phyloP scores from a whole-genome alignment of 2,888 invertebrate species.

The Agonopterix subpropinquella region DNA sequence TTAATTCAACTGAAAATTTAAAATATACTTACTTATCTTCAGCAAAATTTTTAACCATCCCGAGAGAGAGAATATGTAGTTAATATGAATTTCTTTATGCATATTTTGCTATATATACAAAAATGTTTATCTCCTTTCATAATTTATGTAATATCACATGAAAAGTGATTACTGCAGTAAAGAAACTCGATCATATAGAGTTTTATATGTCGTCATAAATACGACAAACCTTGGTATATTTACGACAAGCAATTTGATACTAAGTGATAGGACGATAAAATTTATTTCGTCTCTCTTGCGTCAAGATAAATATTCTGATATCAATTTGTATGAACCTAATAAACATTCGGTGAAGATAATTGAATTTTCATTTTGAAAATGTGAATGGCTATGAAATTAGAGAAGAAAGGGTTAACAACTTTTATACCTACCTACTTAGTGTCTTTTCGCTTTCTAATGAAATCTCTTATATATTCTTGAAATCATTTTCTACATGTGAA shows the following conservation, averaged over 20 bases:
- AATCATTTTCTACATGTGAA: too few relatives aligned
- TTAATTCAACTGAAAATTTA: too few relatives aligned
- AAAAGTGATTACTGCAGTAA: slow-evolving; percentile 26
- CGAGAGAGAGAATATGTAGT: too few relatives aligned
- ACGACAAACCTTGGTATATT: slow-evolving; percentile 65
- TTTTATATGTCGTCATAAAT: slow-evolving; percentile 51
- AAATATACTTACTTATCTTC: too few relatives aligned
- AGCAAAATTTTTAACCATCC: too few relatives aligned
- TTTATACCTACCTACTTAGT: not conserved
- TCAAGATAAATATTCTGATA: slow-evolving; percentile 25
- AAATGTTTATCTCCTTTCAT: too few relatives aligned
- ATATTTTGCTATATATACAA: too few relatives aligned
- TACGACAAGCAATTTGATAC: slow-evolving; percentile 53
- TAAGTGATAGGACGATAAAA: slow-evolving; percentile 68
- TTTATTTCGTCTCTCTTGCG: slow-evolving; percentile 30
- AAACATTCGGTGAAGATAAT: not conserved
- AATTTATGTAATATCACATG: slow-evolving; percentile 1
- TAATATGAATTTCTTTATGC: too few relatives aligned
- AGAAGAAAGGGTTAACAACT: not conserved
- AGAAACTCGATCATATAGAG: slow-evolving; percentile 29
- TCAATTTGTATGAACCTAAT: slow-evolving; percentile 24
- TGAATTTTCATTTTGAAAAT: not conserved
- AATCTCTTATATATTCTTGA: too few relatives aligned
- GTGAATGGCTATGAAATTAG: not conserved
- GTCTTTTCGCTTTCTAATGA: too few relatives aligned